Evolutionary conservation across 2,113 vertebrate genomes (phyloP).

Genomic region (Scophthalmus maximus): DNA sequence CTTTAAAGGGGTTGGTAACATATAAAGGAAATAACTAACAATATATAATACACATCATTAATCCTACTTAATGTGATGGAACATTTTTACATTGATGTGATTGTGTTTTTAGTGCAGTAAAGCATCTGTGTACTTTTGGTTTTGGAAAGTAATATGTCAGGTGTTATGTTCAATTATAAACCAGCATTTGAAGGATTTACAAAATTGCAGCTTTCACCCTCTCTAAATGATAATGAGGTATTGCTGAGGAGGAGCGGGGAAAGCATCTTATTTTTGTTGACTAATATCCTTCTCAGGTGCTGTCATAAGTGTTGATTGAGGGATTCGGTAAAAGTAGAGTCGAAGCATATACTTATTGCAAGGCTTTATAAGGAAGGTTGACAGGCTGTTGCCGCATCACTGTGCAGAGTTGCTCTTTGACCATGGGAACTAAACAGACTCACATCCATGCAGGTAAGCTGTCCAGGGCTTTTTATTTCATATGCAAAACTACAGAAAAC

Average conservation of each 20-base stretch:
- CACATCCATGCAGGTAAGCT: constrained; percentile 61
- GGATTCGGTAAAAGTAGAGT: constrained; percentile 59
- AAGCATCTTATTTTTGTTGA: constrained; percentile 75
- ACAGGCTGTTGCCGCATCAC: constrained; percentile 8
- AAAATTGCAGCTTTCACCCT: constrained; percentile 67
- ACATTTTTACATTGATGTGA: constrained; percentile 3
- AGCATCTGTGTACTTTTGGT: constrained; percentile 28
- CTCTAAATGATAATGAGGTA: constrained; percentile 63
- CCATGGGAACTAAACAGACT: constrained; percentile 62
- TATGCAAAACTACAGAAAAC: background rate
- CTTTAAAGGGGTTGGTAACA: too few relatives aligned
- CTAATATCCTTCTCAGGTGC: constrained; percentile 62
- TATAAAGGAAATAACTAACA: too few relatives aligned
- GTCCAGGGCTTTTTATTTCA: background rate
- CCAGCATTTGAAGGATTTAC: constrained; percentile 68
- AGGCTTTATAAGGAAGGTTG: constrained; percentile 62
- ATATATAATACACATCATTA: too few relatives aligned
- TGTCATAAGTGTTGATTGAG: constrained; percentile 54
- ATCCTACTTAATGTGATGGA: too few relatives aligned
- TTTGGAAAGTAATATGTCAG: constrained; percentile 63
- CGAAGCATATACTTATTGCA: constrained; percentile 34
- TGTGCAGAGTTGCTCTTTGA: constrained; percentile 33
- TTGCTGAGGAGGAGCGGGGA: constrained; percentile 48
- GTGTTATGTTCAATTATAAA: constrained; percentile 60
- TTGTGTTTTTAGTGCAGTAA: constrained; percentile 8